Conservation (phyloP, 2,888 invertebrate species). For the Trachelus iudaicus region DNA sequence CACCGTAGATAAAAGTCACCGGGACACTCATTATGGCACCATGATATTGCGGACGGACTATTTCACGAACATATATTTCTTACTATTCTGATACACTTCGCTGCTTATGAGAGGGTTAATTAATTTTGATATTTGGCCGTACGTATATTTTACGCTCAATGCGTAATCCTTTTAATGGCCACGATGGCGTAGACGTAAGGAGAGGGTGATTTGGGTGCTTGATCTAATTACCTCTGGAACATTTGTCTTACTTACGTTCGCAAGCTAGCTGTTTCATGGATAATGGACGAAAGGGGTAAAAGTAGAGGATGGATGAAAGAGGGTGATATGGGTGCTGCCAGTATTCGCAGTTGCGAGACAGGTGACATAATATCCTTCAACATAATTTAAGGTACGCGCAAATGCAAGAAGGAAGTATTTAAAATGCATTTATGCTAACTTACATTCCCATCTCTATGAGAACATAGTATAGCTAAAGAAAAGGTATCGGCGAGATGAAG, state of each 20-base stretch:
- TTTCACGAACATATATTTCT: not conserved
- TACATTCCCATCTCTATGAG: too few species aligned
- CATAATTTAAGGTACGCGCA: not conserved
- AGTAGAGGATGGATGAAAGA: not conserved
- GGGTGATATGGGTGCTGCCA: not conserved
- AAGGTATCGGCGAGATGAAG: too few species aligned
- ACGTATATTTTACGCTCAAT: not conserved
- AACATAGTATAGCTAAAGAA: too few species aligned
- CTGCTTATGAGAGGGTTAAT: not conserved
- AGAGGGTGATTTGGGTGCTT: not conserved
- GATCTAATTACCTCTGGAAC: not conserved
- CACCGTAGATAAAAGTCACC: not conserved
- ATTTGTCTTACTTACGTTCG: constrained; percentile 1
- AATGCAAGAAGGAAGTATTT: not conserved
- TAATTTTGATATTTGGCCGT: not conserved
- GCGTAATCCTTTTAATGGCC: not conserved
- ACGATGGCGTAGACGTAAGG: not conserved
- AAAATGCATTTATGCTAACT: not conserved
- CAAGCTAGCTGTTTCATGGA: not conserved
- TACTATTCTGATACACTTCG: not conserved
- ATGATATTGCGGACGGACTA: not conserved
- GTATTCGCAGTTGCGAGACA: not conserved
- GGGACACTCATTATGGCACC: not conserved
- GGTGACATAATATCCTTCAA: not conserved
- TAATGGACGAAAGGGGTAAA: constrained; percentile 2